A percentile compares a stretch with the other conserved stretches of the same genome.
phyloP scores from a whole-genome alignment of 2,888 invertebrate species.

The Melikaiella ostensackeni region DNA sequence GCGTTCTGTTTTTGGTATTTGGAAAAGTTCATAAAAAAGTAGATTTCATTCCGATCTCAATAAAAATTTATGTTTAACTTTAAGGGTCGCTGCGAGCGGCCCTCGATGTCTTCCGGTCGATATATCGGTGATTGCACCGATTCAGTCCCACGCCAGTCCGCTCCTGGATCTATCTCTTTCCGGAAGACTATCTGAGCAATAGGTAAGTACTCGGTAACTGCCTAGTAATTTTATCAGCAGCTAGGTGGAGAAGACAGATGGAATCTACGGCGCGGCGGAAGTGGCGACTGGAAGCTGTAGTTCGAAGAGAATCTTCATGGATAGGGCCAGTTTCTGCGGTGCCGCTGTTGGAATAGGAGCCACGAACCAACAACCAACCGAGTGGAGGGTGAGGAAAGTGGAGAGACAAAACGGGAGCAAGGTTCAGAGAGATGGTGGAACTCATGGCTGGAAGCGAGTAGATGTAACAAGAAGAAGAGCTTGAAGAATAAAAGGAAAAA shows the following conservation, averaged over 20 bases:
- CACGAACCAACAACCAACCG: background rate
- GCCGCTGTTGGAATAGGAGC: background rate
- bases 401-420: constrained; percentile 9
- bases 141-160: too few relatives aligned
- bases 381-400: background rate
- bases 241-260: constrained; percentile 5
- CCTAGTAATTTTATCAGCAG: constrained; percentile 7
- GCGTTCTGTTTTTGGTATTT: too few relatives aligned
- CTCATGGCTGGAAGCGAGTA: background rate
- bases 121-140: too few relatives aligned
- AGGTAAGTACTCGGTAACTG: background rate
- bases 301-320: background rate
- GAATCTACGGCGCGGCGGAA: constrained; percentile 1
- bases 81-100: too few relatives aligned
- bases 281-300: background rate
- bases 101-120: too few relatives aligned
- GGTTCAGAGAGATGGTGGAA: background rate
- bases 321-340: background rate
- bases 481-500: background rate
- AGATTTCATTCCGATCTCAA: too few relatives aligned
- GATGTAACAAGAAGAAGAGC: constrained; percentile 2
- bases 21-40: too few relatives aligned
- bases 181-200: background rate
- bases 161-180: background rate
- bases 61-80: too few relatives aligned